Base-by-base conservation (phyloP, 2,888 invertebrate genomes). In the Eucriotettix oculatus region DNA sequence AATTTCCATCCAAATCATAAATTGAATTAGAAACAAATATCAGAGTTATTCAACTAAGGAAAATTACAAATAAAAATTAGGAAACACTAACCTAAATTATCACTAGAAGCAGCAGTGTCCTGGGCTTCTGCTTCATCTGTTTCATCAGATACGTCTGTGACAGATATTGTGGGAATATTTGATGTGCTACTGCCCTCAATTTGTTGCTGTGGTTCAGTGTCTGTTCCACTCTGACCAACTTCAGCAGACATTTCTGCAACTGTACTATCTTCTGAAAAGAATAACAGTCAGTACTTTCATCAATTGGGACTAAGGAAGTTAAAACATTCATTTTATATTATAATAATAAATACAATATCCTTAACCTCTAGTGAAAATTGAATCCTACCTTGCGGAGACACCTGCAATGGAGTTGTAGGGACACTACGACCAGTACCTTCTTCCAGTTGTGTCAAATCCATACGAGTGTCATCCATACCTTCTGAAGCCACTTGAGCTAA, bases 401-500 rank as follows among this genome's bases (percentile, higher is more conserved):
- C 79, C 73, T 79, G 84, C 64, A 81, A 72, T 1, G 84, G 83
- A 0, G 84, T 85, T 44, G 81, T 82, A 1, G 85, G 85, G 29
- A 84, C 83, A 68, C 82, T 84, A 56, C 85, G 74, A 9, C 83
- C 84, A 43, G 83, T 80, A 55, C 82, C 80, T 52, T 81, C 80
- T 66, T 81, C 81, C 64, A 80, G 72, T 66, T 79, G 79, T 62
- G 83, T 80, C 44, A 85, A 76, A 73, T 87, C 87, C 71, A 87
- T 81, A 70, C 85, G 79, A 56, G 86, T 84, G 72, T 87, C 87
- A 72, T 86, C 87, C 77, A 87, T 83, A 65, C 81, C 79, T 70
- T 84, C 83, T 57, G 79, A 79, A 16, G 76, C 77, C 17, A 78
- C 74, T 64, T 79, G 77, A 7, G 76, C 72, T 62, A 75, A 71